Percentiles rank a stretch among this genome's conserved stretches.
Conservation (phyloP, 2,888 invertebrate species). For the Drosophila lacicola region DNA sequence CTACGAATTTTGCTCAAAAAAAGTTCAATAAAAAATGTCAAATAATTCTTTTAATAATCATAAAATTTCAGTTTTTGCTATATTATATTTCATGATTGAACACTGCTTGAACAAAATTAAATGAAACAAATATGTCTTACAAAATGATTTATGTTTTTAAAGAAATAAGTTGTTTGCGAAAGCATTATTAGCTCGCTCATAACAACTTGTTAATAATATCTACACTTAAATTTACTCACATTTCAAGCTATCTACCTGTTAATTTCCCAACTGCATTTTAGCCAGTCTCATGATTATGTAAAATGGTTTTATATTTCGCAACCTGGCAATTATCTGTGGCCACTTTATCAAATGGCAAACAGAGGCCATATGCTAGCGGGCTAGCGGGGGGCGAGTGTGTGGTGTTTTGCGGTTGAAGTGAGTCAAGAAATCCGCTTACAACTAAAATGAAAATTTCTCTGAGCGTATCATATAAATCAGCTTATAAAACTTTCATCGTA, state of each 20-base stretch:
- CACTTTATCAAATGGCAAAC: slow-evolving; percentile 37
- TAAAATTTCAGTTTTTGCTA: too few relatives aligned
- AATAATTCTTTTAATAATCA: too few relatives aligned
- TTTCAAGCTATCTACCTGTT: slow-evolving; percentile 11
- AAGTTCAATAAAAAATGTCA: too few relatives aligned
- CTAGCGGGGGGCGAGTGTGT: not conserved
- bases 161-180: too few relatives aligned
- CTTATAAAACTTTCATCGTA: slow-evolving; percentile 74
- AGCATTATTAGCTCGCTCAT: too few relatives aligned
- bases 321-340: slow-evolving; percentile 36
- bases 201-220: too few relatives aligned
- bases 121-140: too few relatives aligned
- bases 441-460: slow-evolving; percentile 32
- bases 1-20: too few relatives aligned
- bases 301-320: slow-evolving; percentile 20
- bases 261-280: slow-evolving; percentile 22
- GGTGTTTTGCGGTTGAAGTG: slow-evolving; percentile 2
- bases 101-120: too few relatives aligned
- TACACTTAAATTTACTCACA: not conserved
- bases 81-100: too few relatives aligned
- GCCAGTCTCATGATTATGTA: slow-evolving; percentile 26
- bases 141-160: too few relatives aligned
- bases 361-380: slow-evolving; percentile 12
- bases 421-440: slow-evolving; percentile 50
- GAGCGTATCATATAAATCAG: slow-evolving; percentile 68